Evolutionary conservation across 2,797 vertebrate species (phyloP), one percentile per base, ranked within the genome.

Genomic region (Orientallactaga sibirica): DNA sequence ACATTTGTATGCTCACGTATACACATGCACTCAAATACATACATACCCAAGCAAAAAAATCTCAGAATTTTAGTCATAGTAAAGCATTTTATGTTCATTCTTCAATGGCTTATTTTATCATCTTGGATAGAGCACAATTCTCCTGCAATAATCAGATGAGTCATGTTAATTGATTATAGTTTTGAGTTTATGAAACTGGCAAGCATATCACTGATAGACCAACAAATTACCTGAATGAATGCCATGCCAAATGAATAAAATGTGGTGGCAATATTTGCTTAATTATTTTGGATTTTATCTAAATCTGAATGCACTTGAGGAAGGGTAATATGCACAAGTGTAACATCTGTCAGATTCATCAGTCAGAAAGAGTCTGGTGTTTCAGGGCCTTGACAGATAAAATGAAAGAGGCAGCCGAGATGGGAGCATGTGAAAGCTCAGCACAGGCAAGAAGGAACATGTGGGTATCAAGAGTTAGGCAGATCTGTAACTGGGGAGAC

Each of bases 151-250:
- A 76, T 84, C 33, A 76, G 27, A 71, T 48, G 61, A 25, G 2
- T 61, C 41, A 37, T 58, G 37, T 88, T 90, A 88, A 88, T 9
- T 79, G 62, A 92, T 61, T 48, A 90, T 18, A 80, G 75, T 76
- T 78, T 77, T 85, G 24, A 93, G 18, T 67, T 76, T 64, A 91
- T 37, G 80, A 93, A 76, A 66, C 77, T 71, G 7, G 52, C 75
- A 94, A 81, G 73, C 20, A 1, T 92, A 75, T 83, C 79, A 73
- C 24, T 66, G 25, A 52, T 8, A 70, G 37, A 29, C 41, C 82
- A 92, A 41, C 3, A 92, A 88, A 73, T 52, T n/a, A 75, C 11
- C 24, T 73, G 79, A 91, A 80, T 27, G 55, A 88, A 77, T 67
- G 4, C 27, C 12, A 77, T 20, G 37, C 37, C 33, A 88, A 76